Base-by-base conservation (phyloP, 2,113 vertebrate species). In the Syngnathus typhle region DNA sequence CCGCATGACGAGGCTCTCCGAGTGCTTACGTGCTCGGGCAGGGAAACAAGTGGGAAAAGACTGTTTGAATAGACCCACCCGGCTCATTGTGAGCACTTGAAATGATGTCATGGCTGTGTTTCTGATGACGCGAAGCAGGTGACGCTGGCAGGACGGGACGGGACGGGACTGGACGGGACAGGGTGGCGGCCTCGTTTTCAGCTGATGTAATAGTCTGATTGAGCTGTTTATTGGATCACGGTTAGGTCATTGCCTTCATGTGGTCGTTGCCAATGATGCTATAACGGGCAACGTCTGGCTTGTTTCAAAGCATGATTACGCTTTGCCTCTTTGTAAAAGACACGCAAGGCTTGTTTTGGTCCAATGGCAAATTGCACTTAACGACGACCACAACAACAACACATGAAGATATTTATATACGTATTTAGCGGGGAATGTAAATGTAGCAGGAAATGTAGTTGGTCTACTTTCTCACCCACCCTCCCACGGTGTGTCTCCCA, bases 381-480 rank as follows among this genome's bases (percentile, higher is more conserved):
- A 52, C 32, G 27, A 23, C 52, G 8, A 23, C 52, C 54, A 55
- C 62, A 11, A 32, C 67, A 66, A n/a, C 60, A 4, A 8, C 73
- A 75, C 59, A 46, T 69, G 73, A 44, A 67, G 56, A 60, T 82
- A 78, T 79, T 81, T 76, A 74, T 80, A 75, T 71, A n/a, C n/a
- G n/a, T n/a, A 73, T 79, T 69, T 68, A 75, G 68, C 74, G 58
- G 65, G 54, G 72, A 60, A 46, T 23, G 65, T 86, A 85, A 87
- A 84, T 83, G 77, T 83, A 82, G 75, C 72, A 64, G 77, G 67
- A 86, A 89, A 75, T 63, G n/a, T 69, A 32, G 69, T 81, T 77
- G 73, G 72, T 84, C 80, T 75, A 85, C 76, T 84, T 85, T 88
- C 77, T 83, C 75, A 77, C 67, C 77, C 75, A 77, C 67, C 77